Base-by-base conservation (phyloP, 2,888 invertebrate species). In the Tubulanus polymorphus region DNA sequence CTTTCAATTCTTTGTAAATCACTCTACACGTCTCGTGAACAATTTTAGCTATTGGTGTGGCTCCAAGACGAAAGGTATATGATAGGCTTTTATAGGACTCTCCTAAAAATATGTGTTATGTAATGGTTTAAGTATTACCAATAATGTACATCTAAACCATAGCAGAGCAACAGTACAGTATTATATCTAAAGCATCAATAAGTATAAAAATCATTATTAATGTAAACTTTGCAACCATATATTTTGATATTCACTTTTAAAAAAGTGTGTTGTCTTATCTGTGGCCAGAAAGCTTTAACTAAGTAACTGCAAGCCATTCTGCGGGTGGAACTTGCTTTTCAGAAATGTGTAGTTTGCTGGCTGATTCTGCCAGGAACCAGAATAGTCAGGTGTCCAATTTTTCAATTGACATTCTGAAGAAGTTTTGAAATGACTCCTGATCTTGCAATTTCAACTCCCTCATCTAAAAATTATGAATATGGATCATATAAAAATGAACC, bases 231-330 rank as follows among this genome's bases (percentile, higher is more conserved):
- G n/a, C n/a, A n/a, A n/a, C n/a, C n/a, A n/a, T n/a, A n/a, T n/a
- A 32, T n/a, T 12, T 32, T 32, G 10, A 32, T 32, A 12, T 32
- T n/a, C 10, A 32, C 10, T 32, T 12, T 12, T 12, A 32, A 12
- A 10, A 12, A 32, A 12, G 10, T 32, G n/a, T 32, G n/a, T 32
- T 32, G 10, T 32, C n/a, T 32, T n/a, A 32, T n/a, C 35, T 32
- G 35, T 32, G 10, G 35, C 35, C 35, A 32, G n/a, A n/a, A 32
- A 32, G 10, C 35, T 32, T 32, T 12, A 32, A n/a, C n/a, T n/a
- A n/a, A 10, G 59, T 56, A 12, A 59, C n/a, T 15, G 56, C 49
- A 15, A 59, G 46, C 48, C 59, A 51, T 28, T 59, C 56, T 12
- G 30, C 32, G 15, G 56, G 49, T n/a, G 59, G 48, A 23, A 56